Percentiles rank a stretch among this genome's conserved stretches.
Conservation (phyloP, 2,888 invertebrate species). For the Glomeris marginata region DNA sequence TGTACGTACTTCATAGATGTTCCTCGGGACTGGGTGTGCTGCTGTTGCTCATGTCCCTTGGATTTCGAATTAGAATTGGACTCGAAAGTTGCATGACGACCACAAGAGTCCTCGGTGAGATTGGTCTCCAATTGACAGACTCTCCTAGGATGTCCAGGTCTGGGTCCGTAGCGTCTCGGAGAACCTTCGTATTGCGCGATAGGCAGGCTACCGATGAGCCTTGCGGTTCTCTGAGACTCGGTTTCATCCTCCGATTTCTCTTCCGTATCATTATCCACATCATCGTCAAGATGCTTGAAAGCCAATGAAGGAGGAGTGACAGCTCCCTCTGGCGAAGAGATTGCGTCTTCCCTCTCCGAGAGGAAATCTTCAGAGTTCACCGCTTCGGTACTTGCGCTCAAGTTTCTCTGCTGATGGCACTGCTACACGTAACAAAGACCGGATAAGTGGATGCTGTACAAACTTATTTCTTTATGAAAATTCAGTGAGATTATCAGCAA, state of each 20-base stretch:
- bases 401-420: neutral
- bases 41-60: neutral
- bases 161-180: conserved; percentile 66
- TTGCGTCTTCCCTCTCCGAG: conserved; percentile 11
- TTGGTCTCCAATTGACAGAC: neutral
- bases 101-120: no score
- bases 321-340: conserved; percentile 8
- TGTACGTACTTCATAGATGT: conserved; percentile 49
- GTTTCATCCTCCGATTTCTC: conserved; percentile 18
- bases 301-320: conserved; percentile 1
- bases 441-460: no score
- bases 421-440: no score
- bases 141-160: conserved; percentile 23
- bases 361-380: conserved; percentile 14
- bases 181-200: conserved; percentile 88
- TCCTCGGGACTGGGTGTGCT: conserved; percentile 44
- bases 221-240: conserved; percentile 18
- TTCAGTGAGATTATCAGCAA: no score
- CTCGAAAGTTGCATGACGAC: no score
- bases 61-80: no score
- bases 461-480: no score
- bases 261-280: neutral
- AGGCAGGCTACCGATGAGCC: conserved; percentile 62
- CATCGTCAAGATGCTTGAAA: conserved; percentile 4
- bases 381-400: conserved; percentile 11